phyloP scores from a whole-genome alignment of 2,888 invertebrate species.

The Lasioglossum figueresi region DNA sequence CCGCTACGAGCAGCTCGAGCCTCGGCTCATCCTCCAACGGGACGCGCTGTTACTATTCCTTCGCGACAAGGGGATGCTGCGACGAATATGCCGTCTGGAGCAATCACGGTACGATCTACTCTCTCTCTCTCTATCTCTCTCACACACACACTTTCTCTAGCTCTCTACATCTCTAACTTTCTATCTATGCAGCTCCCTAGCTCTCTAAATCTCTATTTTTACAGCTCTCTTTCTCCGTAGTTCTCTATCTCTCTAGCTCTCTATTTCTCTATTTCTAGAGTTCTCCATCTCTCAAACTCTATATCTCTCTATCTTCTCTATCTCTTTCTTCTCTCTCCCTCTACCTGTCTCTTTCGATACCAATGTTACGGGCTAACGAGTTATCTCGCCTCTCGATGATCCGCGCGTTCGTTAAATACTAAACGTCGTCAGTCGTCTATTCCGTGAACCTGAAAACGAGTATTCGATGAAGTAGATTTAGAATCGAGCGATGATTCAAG shows the following conservation, averaged over 20 bases:
- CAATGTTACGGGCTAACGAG: constrained; percentile 1
- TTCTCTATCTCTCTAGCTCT: not conserved
- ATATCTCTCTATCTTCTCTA: constrained; percentile 11
- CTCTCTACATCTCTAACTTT: not conserved
- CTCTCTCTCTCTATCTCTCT: constrained; percentile 29
- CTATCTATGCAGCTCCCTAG: not conserved
- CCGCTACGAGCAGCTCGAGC: constrained; percentile 77
- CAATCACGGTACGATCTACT: constrained; percentile 80
- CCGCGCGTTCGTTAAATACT: not conserved
- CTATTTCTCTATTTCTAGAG: not conserved
- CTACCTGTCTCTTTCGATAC: constrained; percentile 8
- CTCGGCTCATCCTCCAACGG: constrained; percentile 79
- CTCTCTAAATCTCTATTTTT: not conserved
- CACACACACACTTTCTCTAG: constrained; percentile 2
- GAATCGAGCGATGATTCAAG: too few species aligned
- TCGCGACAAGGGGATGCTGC: constrained; percentile 81
- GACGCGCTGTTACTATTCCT: constrained; percentile 78
- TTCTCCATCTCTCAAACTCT: not conserved
- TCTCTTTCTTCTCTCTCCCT: constrained; percentile 7
- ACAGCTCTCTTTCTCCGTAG: not conserved
- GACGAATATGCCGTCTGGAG: constrained; percentile 82
- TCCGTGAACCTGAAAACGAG: not conserved
- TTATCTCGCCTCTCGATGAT: constrained; percentile 23
- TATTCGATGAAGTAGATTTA: too few species aligned
- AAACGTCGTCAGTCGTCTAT: not conserved